These are phyloP conservation scores for Periplaneta americana DNA, from an alignment of 1,140 invertebrate genomes.

Conservation along the genomic window DNA sequence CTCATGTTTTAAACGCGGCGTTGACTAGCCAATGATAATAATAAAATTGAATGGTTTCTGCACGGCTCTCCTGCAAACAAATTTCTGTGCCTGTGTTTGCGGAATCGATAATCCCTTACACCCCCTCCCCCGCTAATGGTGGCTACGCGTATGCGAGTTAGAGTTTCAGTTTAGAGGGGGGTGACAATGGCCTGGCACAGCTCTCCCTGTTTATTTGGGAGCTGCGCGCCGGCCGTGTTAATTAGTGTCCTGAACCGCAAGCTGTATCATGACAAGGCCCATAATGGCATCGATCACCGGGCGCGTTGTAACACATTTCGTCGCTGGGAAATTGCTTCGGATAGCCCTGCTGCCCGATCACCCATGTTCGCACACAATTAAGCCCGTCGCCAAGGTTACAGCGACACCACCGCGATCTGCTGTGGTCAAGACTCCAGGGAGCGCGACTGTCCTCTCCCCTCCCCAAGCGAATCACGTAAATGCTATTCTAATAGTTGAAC, in stretches of 20 bases:
- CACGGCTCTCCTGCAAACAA: not conserved
- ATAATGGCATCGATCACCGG: not conserved
- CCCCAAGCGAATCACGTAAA: too few species aligned
- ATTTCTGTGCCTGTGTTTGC: not conserved
- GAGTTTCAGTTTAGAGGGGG: not conserved
- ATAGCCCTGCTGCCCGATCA: not conserved
- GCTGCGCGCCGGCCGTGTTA: not conserved
- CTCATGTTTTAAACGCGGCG: too few species aligned
- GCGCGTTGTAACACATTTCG: not conserved
- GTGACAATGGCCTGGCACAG: not conserved
- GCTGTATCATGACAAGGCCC: not conserved
- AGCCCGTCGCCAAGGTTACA: not conserved
- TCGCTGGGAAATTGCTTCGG: too few species aligned
- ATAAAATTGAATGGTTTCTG: not conserved
- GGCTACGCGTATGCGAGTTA: not conserved
- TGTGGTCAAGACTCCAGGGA: too few species aligned
- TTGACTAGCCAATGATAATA: too few species aligned
- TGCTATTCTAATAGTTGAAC: too few species aligned
- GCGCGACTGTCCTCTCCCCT: too few species aligned
- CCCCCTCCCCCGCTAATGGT: not conserved
- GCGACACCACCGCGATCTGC: too few species aligned
- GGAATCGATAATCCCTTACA: not conserved
- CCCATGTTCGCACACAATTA: not conserved
- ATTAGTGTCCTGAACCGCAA: not conserved
- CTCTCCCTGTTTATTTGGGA: not conserved